These are phyloP conservation scores for Amiota minor DNA, from an alignment of 2,888 invertebrate species.

Conservation along the genomic window DNA sequence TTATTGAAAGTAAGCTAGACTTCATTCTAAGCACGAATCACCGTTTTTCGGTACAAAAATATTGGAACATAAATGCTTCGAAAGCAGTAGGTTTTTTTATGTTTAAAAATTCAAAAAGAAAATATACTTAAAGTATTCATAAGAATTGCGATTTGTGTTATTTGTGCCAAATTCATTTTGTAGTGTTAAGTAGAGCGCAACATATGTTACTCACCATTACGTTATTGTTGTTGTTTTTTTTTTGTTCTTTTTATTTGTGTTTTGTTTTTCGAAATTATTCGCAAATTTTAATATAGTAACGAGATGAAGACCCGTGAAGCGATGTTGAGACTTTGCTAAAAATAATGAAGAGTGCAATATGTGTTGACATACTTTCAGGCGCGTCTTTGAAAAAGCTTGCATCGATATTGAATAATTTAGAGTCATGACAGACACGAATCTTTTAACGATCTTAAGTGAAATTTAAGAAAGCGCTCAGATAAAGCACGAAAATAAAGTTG, in stretches of 20 bases:
- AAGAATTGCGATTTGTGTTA: no score
- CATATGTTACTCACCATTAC: constrained; percentile 31
- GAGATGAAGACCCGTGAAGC: no score
- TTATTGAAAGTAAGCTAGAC: constrained; percentile 21
- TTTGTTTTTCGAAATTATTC: constrained; percentile 36
- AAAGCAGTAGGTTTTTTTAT: no score
- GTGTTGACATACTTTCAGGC: constrained; percentile 47
- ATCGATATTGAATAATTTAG: constrained; percentile 46
- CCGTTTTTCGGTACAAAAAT: no score
- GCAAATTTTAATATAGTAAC: no score
- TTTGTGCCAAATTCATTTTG: constrained; percentile 37
- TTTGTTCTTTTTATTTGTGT: constrained; percentile 40
- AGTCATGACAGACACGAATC: constrained; percentile 62
- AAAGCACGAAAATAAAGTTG: background rate
- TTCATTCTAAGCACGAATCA: no score
- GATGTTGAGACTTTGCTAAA: no score
- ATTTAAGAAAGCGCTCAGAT: background rate
- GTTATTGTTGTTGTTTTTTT: constrained; percentile 27
- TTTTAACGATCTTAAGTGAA: constrained; percentile 36
- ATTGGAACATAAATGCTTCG: no score
- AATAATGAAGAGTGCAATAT: no score
- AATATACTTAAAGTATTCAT: no score
- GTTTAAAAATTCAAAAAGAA: no score
- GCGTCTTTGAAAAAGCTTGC: background rate
- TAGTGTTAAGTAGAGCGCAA: constrained; percentile 58